A percentile compares a stretch with the other conserved stretches of the same genome.
These are phyloP conservation scores for Tromatobia lineatoria DNA, from an alignment of 2,888 invertebrate species.

Conservation along the genomic window DNA sequence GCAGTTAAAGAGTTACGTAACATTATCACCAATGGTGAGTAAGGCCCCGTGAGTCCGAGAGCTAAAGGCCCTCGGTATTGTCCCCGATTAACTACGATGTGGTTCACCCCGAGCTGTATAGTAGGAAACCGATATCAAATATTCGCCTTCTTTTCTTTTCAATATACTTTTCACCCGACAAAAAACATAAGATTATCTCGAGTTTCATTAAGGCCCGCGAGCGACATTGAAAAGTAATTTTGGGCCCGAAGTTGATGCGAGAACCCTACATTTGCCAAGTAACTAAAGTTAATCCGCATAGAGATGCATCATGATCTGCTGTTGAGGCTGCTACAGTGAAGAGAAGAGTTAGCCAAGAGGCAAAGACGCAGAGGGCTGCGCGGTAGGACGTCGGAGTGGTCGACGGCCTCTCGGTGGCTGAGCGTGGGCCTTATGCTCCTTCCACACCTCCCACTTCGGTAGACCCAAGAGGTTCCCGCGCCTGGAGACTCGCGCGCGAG, in stretches of 20 bases:
- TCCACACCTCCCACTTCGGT: slow-evolving; percentile 5
- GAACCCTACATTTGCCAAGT: slow-evolving; percentile 21
- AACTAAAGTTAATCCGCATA: slow-evolving; percentile 48
- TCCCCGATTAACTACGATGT: slow-evolving; percentile 18
- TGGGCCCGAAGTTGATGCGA: neutral
- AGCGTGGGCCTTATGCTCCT: slow-evolving; percentile 56
- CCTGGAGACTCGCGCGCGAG: slow-evolving; percentile 30
- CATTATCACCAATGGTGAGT: neutral
- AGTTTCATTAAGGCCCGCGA: neutral
- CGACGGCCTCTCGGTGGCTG: slow-evolving; percentile 58
- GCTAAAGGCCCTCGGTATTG: slow-evolving; percentile 23
- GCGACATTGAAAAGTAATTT: neutral
- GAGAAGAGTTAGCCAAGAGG: slow-evolving; percentile 32
- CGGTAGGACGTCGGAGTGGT: slow-evolving; percentile 51
- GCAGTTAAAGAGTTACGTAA: slow-evolving; percentile 19
- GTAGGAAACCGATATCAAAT: slow-evolving; percentile 13
- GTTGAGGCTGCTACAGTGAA: slow-evolving; percentile 4
- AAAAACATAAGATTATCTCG: neutral
- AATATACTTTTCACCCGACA: neutral
- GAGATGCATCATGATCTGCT: slow-evolving; percentile 46
- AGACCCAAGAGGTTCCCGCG: slow-evolving; percentile 24
- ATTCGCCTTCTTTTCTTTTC: neutral
- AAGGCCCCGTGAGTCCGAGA: slow-evolving; percentile 26
- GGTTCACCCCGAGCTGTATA: slow-evolving; percentile 4
- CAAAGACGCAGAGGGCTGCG: slow-evolving; percentile 33